A percentile compares a stretch with the other conserved stretches of the same genome.
phyloP scores from a whole-genome alignment of 1,140 invertebrate genomes.

The Brachystomella parvula region DNA sequence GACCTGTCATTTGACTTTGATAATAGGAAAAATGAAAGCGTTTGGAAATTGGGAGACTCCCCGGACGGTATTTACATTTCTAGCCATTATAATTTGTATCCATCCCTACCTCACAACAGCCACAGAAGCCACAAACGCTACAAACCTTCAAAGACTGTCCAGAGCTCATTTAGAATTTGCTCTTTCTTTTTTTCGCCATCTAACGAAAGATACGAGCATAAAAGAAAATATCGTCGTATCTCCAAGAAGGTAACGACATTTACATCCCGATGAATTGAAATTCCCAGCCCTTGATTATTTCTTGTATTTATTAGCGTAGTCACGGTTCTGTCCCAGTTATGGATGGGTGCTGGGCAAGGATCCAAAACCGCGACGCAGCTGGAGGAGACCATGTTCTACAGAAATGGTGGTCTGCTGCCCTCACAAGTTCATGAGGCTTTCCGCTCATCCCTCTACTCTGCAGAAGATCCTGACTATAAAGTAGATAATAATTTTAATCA shows the following conservation, averaged over 20 bases:
- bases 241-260: slow-evolving; percentile 36
- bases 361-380: slow-evolving; percentile 39
- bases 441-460: slow-evolving; percentile 24
- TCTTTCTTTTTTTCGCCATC: slow-evolving; percentile 38
- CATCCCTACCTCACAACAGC: background rate
- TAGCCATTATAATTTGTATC: background rate
- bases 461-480: slow-evolving; percentile 32
- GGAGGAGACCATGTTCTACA: slow-evolving; percentile 38
- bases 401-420: slow-evolving; percentile 27
- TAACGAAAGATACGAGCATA: slow-evolving; percentile 35
- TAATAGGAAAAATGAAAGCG: background rate
- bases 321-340: slow-evolving; percentile 40
- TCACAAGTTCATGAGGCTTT: slow-evolving; percentile 35
- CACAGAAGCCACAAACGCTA: slow-evolving; percentile 8
- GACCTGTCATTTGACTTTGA: background rate
- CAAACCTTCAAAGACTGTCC: slow-evolving; percentile 39
- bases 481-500: slow-evolving; percentile 1
- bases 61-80: background rate
- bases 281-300: background rate
- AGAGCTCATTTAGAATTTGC: slow-evolving; percentile 42
- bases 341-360: slow-evolving; percentile 38
- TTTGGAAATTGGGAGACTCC: background rate
- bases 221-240: slow-evolving; percentile 41
- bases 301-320: slow-evolving; percentile 36
- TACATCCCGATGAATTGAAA: background rate